Base-by-base conservation (phyloP, 2,888 invertebrate genomes). In the Pristionchus arcanus region DNA sequence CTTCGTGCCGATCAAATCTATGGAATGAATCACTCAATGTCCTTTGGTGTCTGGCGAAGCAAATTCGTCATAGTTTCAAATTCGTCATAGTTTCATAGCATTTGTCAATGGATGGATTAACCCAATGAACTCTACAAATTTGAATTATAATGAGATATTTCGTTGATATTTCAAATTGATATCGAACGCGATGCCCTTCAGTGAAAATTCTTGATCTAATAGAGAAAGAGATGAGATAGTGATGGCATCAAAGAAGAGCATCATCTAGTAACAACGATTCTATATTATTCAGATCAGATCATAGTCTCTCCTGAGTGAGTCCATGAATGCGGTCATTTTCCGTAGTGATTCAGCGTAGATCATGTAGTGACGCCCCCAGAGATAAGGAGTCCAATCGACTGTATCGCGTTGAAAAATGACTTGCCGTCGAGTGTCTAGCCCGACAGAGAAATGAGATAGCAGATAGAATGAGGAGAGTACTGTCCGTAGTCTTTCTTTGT, bases 341-440 rank as follows among this genome's bases (percentile, higher is more conserved):
- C 9, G 63, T 63, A 63, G 63, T 63, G 63, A 63, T 63, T 63
- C 63, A 63, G 63, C 25, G 63, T n/a, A 63, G 63, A 63, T 68
- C 68, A 16, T 19, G 68, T 68, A 68, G 68, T 34, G 68, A 68
- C 68, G 68, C 68, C 68, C 68, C 68, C 68, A 31, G 68, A 68
- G 68, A 68, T 68, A 68, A 68, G 31, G 68, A 31, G 68, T 63
- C 25, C n/a, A 63, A 16, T 16, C 9, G 31, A 31, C 25, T 13
- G 16, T n/a, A 66, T n/a, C n/a, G 28, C 13, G 28, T 28, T 16
- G 25, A n/a, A 63, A 63, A 63, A 63, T 63, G 63, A 63, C 63
- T 63, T 9, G 25, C 21, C n/a, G n/a, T 11, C 63, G 7, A 25
- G 7, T 63, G n/a, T 11, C 21, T 55, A 16, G 9, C n/a, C 63